A percentile compares a stretch with the other conserved stretches of the same genome.
Conservation (phyloP, 1,140 invertebrate genomes). For the Wiebesia pumilae region DNA sequence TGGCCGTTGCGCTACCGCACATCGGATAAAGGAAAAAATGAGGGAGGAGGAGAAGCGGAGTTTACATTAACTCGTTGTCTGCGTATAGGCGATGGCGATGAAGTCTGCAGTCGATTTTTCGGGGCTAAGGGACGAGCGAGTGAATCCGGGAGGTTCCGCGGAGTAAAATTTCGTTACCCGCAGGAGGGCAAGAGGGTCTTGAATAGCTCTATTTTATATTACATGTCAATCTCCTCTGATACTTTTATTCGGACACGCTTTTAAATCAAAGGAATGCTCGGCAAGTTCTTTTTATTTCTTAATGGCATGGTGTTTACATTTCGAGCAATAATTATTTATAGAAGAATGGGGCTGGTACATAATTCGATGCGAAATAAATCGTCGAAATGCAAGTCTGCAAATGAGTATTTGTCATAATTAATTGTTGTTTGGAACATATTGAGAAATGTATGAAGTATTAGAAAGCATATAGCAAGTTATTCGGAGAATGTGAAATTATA, state of each 20-base stretch:
- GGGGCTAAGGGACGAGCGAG: background rate
- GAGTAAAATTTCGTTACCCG: slow-evolving; percentile 28
- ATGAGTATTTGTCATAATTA: background rate
- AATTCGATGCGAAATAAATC: no score
- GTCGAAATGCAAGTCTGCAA: no score
- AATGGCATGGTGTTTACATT: background rate
- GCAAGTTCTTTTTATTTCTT: background rate
- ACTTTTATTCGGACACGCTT: background rate
- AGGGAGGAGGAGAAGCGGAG: background rate
- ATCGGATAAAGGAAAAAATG: slow-evolving; percentile 16
- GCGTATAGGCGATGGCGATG: slow-evolving; percentile 5
- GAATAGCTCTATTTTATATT: background rate
- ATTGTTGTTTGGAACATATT: background rate
- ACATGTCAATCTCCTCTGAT: background rate
- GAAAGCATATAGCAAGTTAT: no score
- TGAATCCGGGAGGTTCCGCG: background rate
- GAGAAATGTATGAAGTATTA: background rate
- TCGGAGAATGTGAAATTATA: no score
- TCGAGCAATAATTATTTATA: no score
- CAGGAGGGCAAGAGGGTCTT: background rate
- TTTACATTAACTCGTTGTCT: slow-evolving; percentile 6
- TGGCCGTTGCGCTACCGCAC: slow-evolving; percentile 16
- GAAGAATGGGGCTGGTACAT: no score
- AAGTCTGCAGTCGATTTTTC: slow-evolving; percentile 27
- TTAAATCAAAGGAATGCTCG: background rate